Conservation (phyloP, 2,113 vertebrate species). For the Ariopsis seemanni region DNA sequence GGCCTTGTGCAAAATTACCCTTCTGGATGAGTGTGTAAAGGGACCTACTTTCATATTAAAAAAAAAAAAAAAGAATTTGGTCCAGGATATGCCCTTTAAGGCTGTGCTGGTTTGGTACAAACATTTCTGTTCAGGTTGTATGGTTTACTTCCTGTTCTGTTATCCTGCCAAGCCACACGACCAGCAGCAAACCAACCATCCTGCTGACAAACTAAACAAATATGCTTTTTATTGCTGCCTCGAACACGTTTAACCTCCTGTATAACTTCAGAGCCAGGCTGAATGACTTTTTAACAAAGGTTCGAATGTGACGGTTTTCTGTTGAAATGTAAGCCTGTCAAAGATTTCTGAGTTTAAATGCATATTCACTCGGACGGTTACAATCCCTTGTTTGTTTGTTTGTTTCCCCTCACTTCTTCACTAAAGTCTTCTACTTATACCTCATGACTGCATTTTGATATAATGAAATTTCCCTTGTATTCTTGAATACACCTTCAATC, state of each 20-base stretch:
- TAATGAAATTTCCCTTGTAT: background rate
- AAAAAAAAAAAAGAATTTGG: too few species aligned
- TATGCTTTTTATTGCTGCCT: background rate
- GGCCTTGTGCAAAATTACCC: too few species aligned
- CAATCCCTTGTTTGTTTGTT: background rate
- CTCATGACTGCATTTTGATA: background rate
- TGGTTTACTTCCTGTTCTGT: constrained; percentile 4
- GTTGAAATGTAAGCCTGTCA: background rate
- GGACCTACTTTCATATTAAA: too few species aligned
- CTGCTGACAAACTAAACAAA: constrained; percentile 7
- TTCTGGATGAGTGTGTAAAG: too few species aligned
- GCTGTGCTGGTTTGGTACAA: background rate
- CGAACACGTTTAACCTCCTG: background rate
- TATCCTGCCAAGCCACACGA: background rate
- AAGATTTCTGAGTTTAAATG: background rate
- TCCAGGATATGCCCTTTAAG: background rate
- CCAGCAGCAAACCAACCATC: background rate
- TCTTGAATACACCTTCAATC: background rate
- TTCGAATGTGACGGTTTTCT: background rate
- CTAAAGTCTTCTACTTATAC: background rate
- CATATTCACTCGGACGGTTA: background rate
- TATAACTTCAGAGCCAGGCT: background rate
- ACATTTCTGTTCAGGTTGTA: background rate
- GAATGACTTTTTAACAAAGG: background rate
- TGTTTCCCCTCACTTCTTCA: background rate